Evolutionary conservation across 2,797 vertebrate genomes (phyloP).

Genomic region (Bradypus variegatus): DNA sequence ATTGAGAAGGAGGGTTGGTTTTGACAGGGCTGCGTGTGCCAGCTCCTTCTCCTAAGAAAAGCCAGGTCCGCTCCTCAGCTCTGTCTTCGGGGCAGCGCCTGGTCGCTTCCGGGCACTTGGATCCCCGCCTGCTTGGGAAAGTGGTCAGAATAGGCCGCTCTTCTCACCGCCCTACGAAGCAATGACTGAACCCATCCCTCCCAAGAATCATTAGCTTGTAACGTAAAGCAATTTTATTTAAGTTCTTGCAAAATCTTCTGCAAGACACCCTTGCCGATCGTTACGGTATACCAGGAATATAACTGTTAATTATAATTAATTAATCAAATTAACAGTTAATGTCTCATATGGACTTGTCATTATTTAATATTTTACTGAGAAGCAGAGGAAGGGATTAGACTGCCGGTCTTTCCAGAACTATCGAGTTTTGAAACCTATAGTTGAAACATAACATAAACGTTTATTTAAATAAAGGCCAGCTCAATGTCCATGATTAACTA

Average conservation of each 20-base stretch:
- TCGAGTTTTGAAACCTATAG: not conserved
- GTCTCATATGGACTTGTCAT: not conserved
- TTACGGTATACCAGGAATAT: not conserved
- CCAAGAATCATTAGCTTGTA: slow-evolving; percentile 28
- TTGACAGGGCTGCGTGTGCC: not conserved
- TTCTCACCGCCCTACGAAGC: slow-evolving; percentile 25
- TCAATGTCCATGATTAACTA: no score
- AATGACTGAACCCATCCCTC: slow-evolving; percentile 8
- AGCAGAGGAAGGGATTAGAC: not conserved
- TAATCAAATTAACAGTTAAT: not conserved
- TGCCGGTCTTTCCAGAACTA: not conserved
- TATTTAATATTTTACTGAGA: not conserved
- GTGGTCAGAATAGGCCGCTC: slow-evolving; percentile 31
- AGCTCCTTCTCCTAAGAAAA: not conserved
- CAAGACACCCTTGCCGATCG: not conserved
- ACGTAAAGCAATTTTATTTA: slow-evolving; percentile 18
- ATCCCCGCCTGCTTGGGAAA: slow-evolving; percentile 61
- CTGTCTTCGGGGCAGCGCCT: not conserved
- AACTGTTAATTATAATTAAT: no score
- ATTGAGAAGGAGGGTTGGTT: not conserved
- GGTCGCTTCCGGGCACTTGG: slow-evolving; percentile 9
- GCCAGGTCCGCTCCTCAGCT: not conserved
- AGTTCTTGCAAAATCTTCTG: slow-evolving; percentile 38
- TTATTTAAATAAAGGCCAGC: no score
- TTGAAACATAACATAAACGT: not conserved